These are phyloP conservation scores for Chaitophorus viminalis DNA, from an alignment of 2,888 invertebrate genomes.

Conservation along the genomic window DNA sequence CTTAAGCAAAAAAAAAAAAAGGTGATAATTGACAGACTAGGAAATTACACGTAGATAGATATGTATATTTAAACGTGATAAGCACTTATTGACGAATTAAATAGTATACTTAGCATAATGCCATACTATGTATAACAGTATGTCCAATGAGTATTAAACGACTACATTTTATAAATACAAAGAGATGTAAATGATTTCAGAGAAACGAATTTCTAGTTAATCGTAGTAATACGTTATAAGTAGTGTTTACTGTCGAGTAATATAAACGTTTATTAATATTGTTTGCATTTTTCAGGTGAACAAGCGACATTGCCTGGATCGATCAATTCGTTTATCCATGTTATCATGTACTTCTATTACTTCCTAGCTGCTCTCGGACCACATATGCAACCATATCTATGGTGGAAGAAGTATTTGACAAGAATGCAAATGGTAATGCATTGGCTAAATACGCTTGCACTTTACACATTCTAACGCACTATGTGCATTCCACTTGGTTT, in stretches of 20 bases:
- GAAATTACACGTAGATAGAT: no score
- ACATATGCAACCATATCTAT: constrained; percentile 66
- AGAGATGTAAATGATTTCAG: no score
- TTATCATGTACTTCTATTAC: constrained; percentile 86
- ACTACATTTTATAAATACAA: no score
- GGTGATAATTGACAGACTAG: no score
- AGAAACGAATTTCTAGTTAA: background rate
- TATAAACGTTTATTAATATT: background rate
- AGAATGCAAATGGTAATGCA: constrained; percentile 63
- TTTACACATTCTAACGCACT: background rate
- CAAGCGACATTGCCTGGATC: constrained; percentile 75
- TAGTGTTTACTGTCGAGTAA: no score
- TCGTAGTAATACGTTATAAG: no score
- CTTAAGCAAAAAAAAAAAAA: no score
- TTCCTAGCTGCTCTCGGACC: constrained; percentile 74
- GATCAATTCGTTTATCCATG: constrained; percentile 80
- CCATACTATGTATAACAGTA: no score
- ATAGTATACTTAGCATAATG: no score
- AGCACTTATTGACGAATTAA: no score
- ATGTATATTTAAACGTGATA: no score
- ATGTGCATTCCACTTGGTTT: constrained; percentile 64
- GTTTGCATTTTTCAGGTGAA: constrained; percentile 72
- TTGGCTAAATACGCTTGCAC: background rate
- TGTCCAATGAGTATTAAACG: no score
- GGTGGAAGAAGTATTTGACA: constrained; percentile 64